phyloP scores from a whole-genome alignment of 1,140 invertebrate genomes.

The Pollicipes pollicipes region DNA sequence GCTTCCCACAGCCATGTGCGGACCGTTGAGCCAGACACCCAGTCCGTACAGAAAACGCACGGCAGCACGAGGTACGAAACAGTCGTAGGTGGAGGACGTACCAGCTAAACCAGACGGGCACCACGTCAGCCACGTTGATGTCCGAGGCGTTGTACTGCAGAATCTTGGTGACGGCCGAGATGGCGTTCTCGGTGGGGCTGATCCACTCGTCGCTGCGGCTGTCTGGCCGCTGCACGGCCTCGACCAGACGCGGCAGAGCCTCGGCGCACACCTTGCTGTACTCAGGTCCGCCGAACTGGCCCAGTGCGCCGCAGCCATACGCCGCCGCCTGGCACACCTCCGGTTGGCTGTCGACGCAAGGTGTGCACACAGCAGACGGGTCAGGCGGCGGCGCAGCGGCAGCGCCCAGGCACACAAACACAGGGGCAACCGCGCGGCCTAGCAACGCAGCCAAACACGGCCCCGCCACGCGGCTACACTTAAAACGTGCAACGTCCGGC shows the following conservation, averaged over 20 bases:
- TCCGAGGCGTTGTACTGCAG: slow-evolving; percentile 62
- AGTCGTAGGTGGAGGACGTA: neutral
- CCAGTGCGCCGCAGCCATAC: slow-evolving; percentile 90
- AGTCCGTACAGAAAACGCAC: too few species aligned
- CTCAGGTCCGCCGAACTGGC: slow-evolving; percentile 69
- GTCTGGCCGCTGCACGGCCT: slow-evolving; percentile 68
- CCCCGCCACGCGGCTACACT: too few species aligned
- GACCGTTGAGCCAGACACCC: too few species aligned
- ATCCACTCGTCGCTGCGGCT: slow-evolving; percentile 65
- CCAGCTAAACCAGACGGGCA: neutral
- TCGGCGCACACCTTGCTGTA: slow-evolving; percentile 48
- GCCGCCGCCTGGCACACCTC: slow-evolving; percentile 90
- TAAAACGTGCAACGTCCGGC: too few species aligned
- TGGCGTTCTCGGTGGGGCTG: slow-evolving; percentile 90
- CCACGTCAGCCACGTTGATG: neutral
- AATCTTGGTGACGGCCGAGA: slow-evolving; percentile 94
- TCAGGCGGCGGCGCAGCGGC: too few species aligned
- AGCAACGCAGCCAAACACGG: too few species aligned
- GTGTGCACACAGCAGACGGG: too few species aligned
- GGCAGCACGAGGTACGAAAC: too few species aligned
- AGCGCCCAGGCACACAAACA: too few species aligned
- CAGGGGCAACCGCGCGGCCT: too few species aligned
- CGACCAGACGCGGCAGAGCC: slow-evolving; percentile 58
- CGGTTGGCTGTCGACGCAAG: slow-evolving; percentile 49
- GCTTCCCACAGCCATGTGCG: too few species aligned